Evolutionary conservation across 2,797 vertebrate species (phyloP), one percentile per base, ranked within the genome.

Genomic region (Anabas testudineus): DNA sequence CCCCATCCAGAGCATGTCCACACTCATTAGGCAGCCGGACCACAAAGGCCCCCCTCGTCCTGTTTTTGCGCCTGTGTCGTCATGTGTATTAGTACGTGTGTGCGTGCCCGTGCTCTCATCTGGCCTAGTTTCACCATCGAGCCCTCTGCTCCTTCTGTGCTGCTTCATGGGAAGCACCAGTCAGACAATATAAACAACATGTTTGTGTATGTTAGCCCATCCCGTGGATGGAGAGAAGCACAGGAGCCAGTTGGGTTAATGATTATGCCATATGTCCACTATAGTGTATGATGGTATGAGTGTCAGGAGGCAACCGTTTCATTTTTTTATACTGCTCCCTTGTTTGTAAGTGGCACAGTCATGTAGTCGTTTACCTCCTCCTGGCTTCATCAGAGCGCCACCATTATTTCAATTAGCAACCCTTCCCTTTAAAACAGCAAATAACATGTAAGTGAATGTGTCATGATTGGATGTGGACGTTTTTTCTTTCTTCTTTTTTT

Each of bases 1-100:
- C 78, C 74, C 67, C 76, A 36, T 77, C 81, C 65, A 66, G 71
- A 78, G 71, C 81, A 41, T 82, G 87, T 91, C 87, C 66, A 65
- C 73, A 63, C 53, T 85, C 77, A 90, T 91, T 88, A 87, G 64
- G 39, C 80, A 64, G 65, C 58, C 56, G 0, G 62, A 62, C 47
- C 75, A 74, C 72, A 84, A 54, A 79, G 59, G 81, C 56, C 51
- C 51, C 63, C 21, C 58, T 67, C 42, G 8, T 68, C 54, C 67
- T 55, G 32, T 47, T 51, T 61, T 30, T 34, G 73, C 32, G 46
- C 10, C 36, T 79, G 76, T 81, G 76, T 66, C 4, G 10, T 57
- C 48, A 21, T 64, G 45, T 65, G 57, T 49, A 8, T 67, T 2
- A 1, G 39, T 55, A 22, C 46, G 42, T 34, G n/a, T 6, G 21